These are phyloP conservation scores for Nansenia antarctica DNA, from an alignment of 2,113 vertebrate genomes.

Conservation along the genomic window DNA sequence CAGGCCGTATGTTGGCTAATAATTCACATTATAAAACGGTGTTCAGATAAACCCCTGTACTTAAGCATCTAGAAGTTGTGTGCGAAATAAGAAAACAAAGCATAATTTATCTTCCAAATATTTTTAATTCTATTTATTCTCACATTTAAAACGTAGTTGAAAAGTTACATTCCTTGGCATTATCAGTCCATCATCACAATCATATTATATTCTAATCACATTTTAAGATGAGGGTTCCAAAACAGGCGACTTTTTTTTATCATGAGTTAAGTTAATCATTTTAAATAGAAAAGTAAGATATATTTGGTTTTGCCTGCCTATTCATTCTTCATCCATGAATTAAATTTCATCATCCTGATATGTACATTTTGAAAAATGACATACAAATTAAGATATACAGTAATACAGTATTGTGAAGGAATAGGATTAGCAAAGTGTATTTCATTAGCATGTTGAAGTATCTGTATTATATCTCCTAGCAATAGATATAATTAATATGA, in stretches of 20 bases:
- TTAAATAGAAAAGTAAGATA: background rate
- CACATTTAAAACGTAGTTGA: no score
- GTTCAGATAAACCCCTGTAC: no score
- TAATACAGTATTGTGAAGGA: background rate
- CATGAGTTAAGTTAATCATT: background rate
- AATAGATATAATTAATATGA: background rate
- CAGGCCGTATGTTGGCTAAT: no score
- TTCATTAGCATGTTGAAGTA: no score
- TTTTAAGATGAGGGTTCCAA: background rate
- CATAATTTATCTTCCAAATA: no score
- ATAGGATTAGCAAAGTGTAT: background rate
- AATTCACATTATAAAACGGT: no score
- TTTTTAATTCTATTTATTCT: no score
- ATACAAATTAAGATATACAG: background rate
- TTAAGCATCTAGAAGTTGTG: no score
- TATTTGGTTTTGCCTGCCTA: background rate
- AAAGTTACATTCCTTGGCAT: background rate
- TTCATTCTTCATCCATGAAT: background rate
- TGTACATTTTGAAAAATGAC: background rate
- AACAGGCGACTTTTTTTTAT: background rate
- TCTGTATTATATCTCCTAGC: background rate
- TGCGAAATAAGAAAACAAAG: no score
- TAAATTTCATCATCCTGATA: background rate
- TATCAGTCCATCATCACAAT: background rate
- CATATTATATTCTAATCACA: no score